A percentile compares a stretch with the other conserved stretches of the same genome.
These are phyloP conservation scores for Microtus obscurus DNA, from an alignment of 2,797 vertebrate genomes.

Conservation along the genomic window DNA sequence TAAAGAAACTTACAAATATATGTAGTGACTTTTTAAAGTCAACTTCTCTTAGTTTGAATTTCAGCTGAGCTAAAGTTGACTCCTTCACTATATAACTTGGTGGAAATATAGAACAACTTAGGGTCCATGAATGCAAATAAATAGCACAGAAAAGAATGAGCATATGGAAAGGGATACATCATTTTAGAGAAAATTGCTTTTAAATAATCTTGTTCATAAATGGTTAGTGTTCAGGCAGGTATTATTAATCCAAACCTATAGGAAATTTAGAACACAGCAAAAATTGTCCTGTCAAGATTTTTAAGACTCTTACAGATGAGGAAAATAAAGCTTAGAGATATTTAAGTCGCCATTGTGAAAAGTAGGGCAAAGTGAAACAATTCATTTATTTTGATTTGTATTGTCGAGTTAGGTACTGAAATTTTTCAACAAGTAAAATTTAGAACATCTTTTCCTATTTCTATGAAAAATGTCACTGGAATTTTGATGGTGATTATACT, in stretches of 20 bases:
- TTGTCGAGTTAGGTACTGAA: neutral
- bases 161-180: neutral
- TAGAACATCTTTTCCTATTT: neutral
- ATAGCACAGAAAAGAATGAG: slow-evolving; percentile 44
- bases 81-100: slow-evolving; percentile 36
- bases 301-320: slow-evolving; percentile 16
- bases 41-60: slow-evolving; percentile 31
- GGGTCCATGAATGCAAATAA: slow-evolving; percentile 39
- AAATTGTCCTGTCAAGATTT: slow-evolving; percentile 6
- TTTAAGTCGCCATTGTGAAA: slow-evolving; percentile 10
- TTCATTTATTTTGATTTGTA: neutral
- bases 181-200: slow-evolving; percentile 19
- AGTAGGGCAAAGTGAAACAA: slow-evolving; percentile 10
- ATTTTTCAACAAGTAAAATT: neutral
- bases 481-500: neutral
- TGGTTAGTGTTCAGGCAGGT: neutral
- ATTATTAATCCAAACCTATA: slow-evolving; percentile 3
- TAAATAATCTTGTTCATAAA: neutral
- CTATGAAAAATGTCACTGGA: neutral
- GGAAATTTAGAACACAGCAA: slow-evolving; percentile 17
- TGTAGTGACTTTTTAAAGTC: neutral
- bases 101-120: slow-evolving; percentile 32
- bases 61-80: slow-evolving; percentile 47
- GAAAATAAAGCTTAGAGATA: slow-evolving; percentile 30
- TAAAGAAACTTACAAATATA: slow-evolving; percentile 43